Evolutionary conservation across 2,113 vertebrate genomes (phyloP).

Genomic region (Dolichotis patagonum): DNA sequence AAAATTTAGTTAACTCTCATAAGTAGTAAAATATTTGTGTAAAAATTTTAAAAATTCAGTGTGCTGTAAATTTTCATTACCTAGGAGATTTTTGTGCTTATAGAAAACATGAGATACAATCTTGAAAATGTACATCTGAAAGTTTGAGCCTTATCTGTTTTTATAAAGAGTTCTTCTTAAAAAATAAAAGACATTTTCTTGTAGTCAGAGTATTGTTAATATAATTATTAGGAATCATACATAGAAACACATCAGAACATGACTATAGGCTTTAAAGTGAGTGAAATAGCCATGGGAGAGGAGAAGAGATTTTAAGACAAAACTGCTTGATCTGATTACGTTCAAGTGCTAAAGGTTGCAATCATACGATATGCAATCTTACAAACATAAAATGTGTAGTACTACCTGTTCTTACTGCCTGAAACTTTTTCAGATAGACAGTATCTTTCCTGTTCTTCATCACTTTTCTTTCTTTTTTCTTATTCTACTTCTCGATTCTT

Average conservation of each 20-base stretch:
- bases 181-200: slow-evolving; percentile 19
- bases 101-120: neutral
- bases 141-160: neutral
- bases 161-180: slow-evolving; percentile 13
- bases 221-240: neutral
- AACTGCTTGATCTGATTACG: neutral
- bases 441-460: neutral
- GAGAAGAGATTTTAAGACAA: neutral
- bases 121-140: neutral
- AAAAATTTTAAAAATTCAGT: neutral
- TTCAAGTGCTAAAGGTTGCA: neutral
- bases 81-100: neutral
- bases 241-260: neutral
- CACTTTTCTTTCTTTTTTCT: neutral
- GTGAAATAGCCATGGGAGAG: neutral
- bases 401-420: neutral
- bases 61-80: neutral
- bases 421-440: neutral
- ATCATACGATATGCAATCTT: neutral
- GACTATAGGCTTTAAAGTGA: neutral
- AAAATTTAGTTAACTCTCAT: neutral
- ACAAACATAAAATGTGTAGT: neutral
- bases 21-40: neutral
- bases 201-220: neutral
- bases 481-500: neutral